A percentile compares a stretch with the other conserved stretches of the same genome.
These are phyloP conservation scores for Eleutherodactylus coqui DNA, from an alignment of 2,797 vertebrate species.

Conservation along the genomic window DNA sequence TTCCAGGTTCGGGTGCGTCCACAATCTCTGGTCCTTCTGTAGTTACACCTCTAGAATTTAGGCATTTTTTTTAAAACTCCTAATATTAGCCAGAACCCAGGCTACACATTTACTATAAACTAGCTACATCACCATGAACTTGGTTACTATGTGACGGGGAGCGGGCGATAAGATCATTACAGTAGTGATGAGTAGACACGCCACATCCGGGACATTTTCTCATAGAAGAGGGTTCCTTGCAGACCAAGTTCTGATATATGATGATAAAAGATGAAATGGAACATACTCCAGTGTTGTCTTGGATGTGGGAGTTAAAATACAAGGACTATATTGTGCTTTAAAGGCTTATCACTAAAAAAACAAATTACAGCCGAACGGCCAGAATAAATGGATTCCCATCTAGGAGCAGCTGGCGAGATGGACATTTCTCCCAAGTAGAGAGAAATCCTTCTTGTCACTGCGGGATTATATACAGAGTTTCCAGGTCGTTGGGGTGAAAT, in stretches of 20 bases:
- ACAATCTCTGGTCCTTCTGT: too few species aligned
- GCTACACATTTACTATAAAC: neutral
- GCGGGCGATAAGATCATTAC: neutral
- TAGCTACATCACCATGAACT: neutral
- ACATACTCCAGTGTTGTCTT: neutral
- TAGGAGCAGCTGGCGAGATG: neutral
- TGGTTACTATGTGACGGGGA: neutral
- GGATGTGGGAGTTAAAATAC: constrained; percentile 15
- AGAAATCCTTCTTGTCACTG: neutral
- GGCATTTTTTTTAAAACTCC: too few species aligned
- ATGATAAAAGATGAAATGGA: constrained; percentile 3
- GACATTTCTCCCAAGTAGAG: neutral
- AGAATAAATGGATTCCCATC: constrained; percentile 15
- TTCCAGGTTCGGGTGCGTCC: too few species aligned
- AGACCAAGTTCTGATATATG: neutral
- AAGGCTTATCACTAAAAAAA: constrained; percentile 37
- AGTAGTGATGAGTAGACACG: neutral
- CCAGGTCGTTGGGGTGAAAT: neutral
- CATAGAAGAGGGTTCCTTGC: neutral
- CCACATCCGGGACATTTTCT: constrained; percentile 19
- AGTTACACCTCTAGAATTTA: too few species aligned
- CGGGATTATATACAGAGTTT: neutral
- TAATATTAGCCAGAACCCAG: neutral
- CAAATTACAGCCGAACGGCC: constrained; percentile 13
- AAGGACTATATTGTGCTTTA: neutral